Base-by-base conservation (phyloP, 2,113 vertebrate species). In the Podarcis cretensis region DNA sequence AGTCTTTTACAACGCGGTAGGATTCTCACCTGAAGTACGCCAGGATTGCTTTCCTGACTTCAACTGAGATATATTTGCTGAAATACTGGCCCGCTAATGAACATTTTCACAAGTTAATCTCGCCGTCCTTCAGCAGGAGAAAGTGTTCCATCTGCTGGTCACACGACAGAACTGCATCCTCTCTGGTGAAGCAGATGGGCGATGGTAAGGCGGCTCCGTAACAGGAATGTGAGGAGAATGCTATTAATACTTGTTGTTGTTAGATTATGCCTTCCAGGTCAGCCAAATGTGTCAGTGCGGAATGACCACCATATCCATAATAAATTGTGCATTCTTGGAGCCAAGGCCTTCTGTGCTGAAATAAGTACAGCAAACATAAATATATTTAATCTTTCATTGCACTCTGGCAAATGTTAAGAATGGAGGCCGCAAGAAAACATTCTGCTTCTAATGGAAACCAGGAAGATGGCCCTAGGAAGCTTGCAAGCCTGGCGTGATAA, bases 141-240 rank as follows among this genome's bases (percentile, higher is more conserved):
- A 91, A 73, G 89, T 89, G 75, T 87, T 90, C 97, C 97, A 97
- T 96, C 97, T 97, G 90, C 96, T 96, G 97, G 93, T 88, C 89
- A 4, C 18, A 2, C 14, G 0, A 2, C 81, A n/a, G 90, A 86
- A 94, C 74, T 92, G 84, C 94, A 90, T 74, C n/a, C 9, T 2
- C 20, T 12, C 4, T 12, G 3, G 13, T 69, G 5, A 73, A 75
- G 27, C 30, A 89, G 20, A 80, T 10, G 9, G 35, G 35, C 25
- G 18, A 32, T 68, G 6, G 1, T 43, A 71, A 37, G 8, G 32
- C 73, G 54, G 37, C 57, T 40, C 35, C 16, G 35, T 5, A 27
- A 32, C 4, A 4, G n/a, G 5, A 12, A 43, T 0, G 23, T 0
- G 13, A 0, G 1, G 71, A 76, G 0, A 0, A 13, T 69, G 32